Conservation (phyloP, 2,797 vertebrate species). For the Limosa lapponica region DNA sequence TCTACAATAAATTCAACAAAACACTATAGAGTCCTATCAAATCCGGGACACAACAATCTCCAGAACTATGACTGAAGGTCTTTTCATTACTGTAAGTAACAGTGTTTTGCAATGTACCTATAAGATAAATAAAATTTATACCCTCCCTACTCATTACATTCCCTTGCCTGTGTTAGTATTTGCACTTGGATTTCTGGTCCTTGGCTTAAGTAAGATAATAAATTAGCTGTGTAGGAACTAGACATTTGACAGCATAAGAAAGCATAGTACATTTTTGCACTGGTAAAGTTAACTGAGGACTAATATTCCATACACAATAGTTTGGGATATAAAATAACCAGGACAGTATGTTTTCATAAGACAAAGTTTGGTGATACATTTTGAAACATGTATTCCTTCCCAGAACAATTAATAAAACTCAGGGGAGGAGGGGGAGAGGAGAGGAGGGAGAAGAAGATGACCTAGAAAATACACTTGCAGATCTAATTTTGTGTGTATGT, state of each 20-base stretch:
- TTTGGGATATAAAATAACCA: background rate
- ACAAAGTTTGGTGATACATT: background rate
- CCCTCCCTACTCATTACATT: background rate
- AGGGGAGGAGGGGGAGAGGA: background rate
- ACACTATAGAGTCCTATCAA: rapidly evolving
- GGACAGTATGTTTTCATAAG: background rate
- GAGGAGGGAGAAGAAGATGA: slow-evolving; percentile 6
- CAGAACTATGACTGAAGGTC: background rate
- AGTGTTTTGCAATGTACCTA: background rate
- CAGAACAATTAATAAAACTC: slow-evolving; percentile 45
- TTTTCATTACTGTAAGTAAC: background rate
- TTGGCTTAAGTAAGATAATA: background rate
- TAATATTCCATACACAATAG: background rate
- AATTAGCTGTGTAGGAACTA: background rate
- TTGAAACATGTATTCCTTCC: background rate
- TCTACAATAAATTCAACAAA: background rate
- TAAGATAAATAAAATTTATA: background rate
- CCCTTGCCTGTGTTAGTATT: background rate
- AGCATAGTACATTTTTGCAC: background rate
- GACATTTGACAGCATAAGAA: background rate
- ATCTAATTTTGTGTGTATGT: slow-evolving; percentile 36
- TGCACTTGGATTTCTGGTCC: background rate
- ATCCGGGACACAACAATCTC: background rate
- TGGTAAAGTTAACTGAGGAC: background rate
- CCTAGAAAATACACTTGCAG: slow-evolving; percentile 10